Evolutionary conservation across 2,797 vertebrate genomes (phyloP).

Genomic region (Alcedo quadribrachys): DNA sequence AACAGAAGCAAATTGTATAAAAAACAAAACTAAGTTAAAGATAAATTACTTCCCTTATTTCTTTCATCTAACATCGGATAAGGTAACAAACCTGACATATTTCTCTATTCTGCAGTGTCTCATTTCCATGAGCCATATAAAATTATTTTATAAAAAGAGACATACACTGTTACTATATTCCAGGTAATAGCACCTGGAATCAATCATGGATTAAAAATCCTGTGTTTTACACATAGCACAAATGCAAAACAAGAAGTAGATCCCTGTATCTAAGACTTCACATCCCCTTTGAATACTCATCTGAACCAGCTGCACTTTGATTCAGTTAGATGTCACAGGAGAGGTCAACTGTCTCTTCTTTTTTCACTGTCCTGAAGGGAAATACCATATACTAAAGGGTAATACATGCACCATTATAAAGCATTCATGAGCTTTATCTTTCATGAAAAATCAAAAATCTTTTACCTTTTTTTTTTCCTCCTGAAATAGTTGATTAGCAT

Average conservation of each 20-base stretch:
- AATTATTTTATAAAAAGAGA: background rate
- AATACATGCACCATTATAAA: background rate
- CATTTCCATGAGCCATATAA: background rate
- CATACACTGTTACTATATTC: background rate
- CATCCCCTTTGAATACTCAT: background rate
- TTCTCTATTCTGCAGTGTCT: background rate
- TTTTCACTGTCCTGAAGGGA: background rate
- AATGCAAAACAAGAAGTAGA: background rate
- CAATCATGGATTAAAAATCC: background rate
- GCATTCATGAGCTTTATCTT: background rate
- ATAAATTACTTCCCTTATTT: background rate
- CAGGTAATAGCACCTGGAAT: background rate
- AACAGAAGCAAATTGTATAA: background rate
- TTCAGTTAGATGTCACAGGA: background rate
- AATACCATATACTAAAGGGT: background rate
- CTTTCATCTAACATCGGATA: background rate
- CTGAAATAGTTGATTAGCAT: background rate
- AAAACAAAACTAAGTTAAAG: background rate
- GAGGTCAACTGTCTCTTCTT: background rate
- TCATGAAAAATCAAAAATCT: background rate
- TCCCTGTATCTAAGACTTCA: background rate
- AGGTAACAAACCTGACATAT: background rate
- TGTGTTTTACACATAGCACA: background rate
- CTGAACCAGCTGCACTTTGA: background rate
- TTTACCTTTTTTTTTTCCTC: background rate